Evolutionary conservation across 30 jellyfish, hydroid and myxozoan species (phyloP), one percentile per base, ranked within the genome.

Genomic region (Nemopilema nomurai): DNA sequence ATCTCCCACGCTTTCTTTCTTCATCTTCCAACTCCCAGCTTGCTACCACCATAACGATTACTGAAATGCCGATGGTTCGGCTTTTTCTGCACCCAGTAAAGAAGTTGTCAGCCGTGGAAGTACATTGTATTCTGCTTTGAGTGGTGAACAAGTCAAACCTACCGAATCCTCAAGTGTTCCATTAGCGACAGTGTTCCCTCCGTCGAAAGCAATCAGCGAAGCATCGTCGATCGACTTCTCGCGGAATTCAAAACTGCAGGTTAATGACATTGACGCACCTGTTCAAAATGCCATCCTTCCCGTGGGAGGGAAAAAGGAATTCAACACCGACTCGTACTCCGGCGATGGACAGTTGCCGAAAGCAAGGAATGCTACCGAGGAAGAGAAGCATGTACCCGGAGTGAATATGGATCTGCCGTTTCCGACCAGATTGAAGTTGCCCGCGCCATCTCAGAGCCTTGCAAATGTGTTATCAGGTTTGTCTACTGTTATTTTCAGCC

Each of bases 221-320:
- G 13, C 0, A 1, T 67, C 75, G 3, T 65, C 66, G 9, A 20
- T 27, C 62, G 53, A 49, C 23, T 79, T 33, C 7, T 24, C 79
- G 3, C 69, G 83, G 33, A 74, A n/a, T 21, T 49, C 26, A 1
- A 74, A 74, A 51, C 87, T 52, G 23, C 89, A 79, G 67, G 71
- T 24, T 22, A 78, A 71, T 67, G 93, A 84, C 57, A 84, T 84
- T 22, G 93, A 84, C 64, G 93, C 93, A 18, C 93, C 93, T 17
- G 84, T 73, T 31, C 93, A 84, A 50, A 76, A 84, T 84, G 70
- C 65, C 8, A 84, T 84, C 30, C 82, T 84, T 74, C 93, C 93
- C 1, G 82, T 84, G 17, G 74, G 82, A 16, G 67, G 49, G 31
- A 84, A 51, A 27, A 72, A 53, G 20, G 87, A 74, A 31, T 50